Evolutionary conservation across 2,113 vertebrate species (phyloP), one percentile per base, ranked within the genome.

Genomic region (Prunella himalayana): DNA sequence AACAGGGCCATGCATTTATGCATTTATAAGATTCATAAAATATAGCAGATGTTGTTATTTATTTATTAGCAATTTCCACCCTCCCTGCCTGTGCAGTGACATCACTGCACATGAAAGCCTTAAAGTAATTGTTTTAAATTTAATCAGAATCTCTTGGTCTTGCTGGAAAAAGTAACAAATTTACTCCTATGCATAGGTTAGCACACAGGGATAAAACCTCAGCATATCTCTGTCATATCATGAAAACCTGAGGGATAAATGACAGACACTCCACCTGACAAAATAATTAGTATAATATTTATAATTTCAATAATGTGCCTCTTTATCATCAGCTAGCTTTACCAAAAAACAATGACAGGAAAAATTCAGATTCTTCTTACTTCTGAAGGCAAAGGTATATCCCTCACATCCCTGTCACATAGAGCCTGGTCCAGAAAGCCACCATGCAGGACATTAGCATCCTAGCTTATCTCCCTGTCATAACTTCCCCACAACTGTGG

Each of bases 171-270:
- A 31, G 18, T 44, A 45, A 39, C 23, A 35, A 53, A 42, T 39
- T 33, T 54, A 77, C 28, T 61, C 31, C n/a, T 11, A 25, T 27
- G 51, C 35, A 73, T 27, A 86, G 10, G 6, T 86, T 28, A 69
- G 44, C 27, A 44, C 12, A 60, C 3, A 25, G 25, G 17, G 18
- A 61, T 20, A 75, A 77, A 86, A 94, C 39, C 21, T 81, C 17
- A 44, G 11, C 19, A 8, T 11, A 41, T 19, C 49, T 76, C 20
- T 25, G 7, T 20, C 21, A 27, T 0, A 0, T 56, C 30, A 59
- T 0, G 0, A 42, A 87, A 90, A 63, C 17, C 18, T 23, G 16
- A 70, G 47, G 22, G 27, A 56, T 44, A 49, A 24, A 39, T 31
- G 28, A 72, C n/a, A 72, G 28, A 31, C 17, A 57, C 22, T 56